A percentile compares a stretch with the other conserved stretches of the same genome.
Evolutionary conservation across 1,140 invertebrate genomes (phyloP).

Genomic region (Hypothenemus hampei): DNA sequence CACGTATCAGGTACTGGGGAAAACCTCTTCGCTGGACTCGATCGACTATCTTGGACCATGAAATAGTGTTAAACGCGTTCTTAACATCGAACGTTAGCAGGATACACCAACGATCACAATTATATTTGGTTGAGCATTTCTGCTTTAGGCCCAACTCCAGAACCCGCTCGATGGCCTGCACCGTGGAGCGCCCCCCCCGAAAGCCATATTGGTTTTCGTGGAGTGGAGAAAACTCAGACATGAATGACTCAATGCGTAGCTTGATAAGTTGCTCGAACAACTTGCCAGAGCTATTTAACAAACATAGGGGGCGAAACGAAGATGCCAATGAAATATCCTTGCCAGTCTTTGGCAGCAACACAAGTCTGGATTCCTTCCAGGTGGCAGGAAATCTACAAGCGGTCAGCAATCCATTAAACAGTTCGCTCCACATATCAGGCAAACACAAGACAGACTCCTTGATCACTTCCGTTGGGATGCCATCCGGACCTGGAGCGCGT

Average conservation of each 20-base stretch:
- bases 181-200: slow-evolving; percentile 33
- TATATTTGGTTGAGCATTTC: neutral
- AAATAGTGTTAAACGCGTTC: neutral
- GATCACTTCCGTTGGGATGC: slow-evolving; percentile 11
- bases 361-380: slow-evolving; percentile 15
- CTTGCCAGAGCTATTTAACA: slow-evolving; percentile 31
- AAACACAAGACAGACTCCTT: neutral
- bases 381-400: slow-evolving; percentile 3
- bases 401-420: slow-evolving; percentile 10
- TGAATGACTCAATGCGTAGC: slow-evolving; percentile 5
- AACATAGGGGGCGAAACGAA: slow-evolving; percentile 24
- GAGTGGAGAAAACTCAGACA: slow-evolving; percentile 10
- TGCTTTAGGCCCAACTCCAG: neutral
- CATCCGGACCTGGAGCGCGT: slow-evolving; percentile 18
- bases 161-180: neutral
- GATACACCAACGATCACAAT: neutral
- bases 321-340: neutral
- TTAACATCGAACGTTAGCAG: neutral
- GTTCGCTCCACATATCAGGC: neutral
- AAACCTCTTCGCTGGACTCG: neutral
- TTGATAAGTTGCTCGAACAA: slow-evolving; percentile 29
- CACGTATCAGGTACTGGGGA: neutral
- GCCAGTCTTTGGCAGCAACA: neutral
- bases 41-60: neutral
- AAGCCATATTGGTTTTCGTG: slow-evolving; percentile 39